Conservation (phyloP, 64 coral and sea anemone genomes). For the Dendronephthya gigantea region DNA sequence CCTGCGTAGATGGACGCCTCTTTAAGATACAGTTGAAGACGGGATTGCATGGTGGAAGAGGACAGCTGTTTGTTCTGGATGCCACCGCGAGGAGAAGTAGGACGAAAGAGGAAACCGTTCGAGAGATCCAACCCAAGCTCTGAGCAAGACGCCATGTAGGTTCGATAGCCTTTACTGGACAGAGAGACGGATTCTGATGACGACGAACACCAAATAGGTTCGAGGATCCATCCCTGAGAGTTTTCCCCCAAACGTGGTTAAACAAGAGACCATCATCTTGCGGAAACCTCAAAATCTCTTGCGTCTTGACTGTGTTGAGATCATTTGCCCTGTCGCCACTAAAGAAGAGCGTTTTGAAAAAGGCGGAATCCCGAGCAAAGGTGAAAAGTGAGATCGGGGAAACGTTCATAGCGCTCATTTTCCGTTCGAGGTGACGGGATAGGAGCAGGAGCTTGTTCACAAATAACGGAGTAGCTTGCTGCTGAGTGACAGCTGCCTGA, state of each 20-base stretch:
- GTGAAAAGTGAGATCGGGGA: not conserved
- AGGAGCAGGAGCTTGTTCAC: not conserved
- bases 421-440: not conserved
- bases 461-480: constrained; percentile 35
- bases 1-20: not conserved
- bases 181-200: constrained; percentile 18
- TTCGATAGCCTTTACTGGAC: constrained; percentile 8
- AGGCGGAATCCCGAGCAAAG: constrained; percentile 18
- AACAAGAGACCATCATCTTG: constrained; percentile 26
- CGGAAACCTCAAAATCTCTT: not conserved
- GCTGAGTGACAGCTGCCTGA: not conserved
- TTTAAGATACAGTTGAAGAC: not conserved
- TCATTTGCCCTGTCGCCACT: not conserved
- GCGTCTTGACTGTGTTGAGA: not conserved
- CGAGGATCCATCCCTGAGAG: constrained; percentile 17
- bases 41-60: too few species aligned
- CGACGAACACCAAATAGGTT: constrained; percentile 26
- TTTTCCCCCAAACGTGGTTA: constrained; percentile 32
- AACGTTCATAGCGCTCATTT: not conserved
- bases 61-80: too few species aligned
- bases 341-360: constrained; percentile 21
- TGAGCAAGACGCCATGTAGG: not conserved
- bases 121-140: not conserved
- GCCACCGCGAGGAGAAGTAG: too few species aligned
- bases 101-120: not conserved